These are phyloP conservation scores for Cheilosia scutellata DNA, from an alignment of 2,888 invertebrate genomes.

Conservation along the genomic window DNA sequence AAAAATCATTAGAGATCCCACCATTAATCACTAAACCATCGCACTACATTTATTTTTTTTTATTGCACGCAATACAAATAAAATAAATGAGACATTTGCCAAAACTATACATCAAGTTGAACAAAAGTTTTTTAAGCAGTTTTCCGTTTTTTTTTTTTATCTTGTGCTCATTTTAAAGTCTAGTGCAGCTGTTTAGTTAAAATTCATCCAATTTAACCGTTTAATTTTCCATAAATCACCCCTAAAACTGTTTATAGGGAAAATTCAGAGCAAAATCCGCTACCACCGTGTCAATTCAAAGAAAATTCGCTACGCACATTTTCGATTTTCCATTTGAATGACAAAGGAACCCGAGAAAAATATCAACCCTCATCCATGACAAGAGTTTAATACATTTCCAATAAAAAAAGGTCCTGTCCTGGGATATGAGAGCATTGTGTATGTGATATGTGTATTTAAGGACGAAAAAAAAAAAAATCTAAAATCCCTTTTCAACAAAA, in stretches of 20 bases:
- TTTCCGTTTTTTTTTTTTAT: background rate
- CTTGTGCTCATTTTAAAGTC: slow-evolving; percentile 2
- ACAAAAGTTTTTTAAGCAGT: background rate
- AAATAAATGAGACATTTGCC: slow-evolving; percentile 37
- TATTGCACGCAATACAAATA: slow-evolving; percentile 9
- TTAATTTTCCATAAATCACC: slow-evolving; percentile 73
- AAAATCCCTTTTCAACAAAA: slow-evolving; percentile 1
- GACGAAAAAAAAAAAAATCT: slow-evolving; percentile 6
- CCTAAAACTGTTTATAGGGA: slow-evolving; percentile 19
- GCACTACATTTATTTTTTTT: background rate
- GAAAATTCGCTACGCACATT: slow-evolving; percentile 67
- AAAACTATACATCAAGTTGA: slow-evolving; percentile 4
- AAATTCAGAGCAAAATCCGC: slow-evolving; percentile 25
- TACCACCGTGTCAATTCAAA: slow-evolving; percentile 37
- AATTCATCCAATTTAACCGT: slow-evolving; percentile 66
- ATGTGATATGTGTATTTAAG: slow-evolving; percentile 53
- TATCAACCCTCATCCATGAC: slow-evolving; percentile 27
- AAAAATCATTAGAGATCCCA: slow-evolving; percentile 42
- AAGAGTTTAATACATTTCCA: slow-evolving; percentile 47
- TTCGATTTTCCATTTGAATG: slow-evolving; percentile 41
- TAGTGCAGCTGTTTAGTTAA: slow-evolving; percentile 48
- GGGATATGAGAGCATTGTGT: slow-evolving; percentile 22
- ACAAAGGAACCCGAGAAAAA: slow-evolving; percentile 39
- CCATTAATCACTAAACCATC: slow-evolving; percentile 54
- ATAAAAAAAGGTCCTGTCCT: slow-evolving; percentile 35